Conservation (phyloP, 2,797 vertebrate species). For the Sebastiscus albofasciatus region DNA sequence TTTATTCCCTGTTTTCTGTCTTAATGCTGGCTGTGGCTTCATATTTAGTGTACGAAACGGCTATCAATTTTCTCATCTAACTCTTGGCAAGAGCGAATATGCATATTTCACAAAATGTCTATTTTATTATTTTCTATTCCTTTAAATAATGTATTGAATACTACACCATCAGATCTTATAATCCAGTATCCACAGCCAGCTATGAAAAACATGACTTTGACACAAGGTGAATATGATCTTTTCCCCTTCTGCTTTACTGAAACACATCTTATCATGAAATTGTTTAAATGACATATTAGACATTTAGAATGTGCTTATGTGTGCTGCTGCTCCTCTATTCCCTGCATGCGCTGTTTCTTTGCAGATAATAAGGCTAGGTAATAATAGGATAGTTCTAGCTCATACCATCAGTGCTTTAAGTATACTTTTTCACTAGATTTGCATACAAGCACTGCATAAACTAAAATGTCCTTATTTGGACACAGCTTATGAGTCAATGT, state of each 20-base stretch:
- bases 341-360: neutral
- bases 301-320: neutral
- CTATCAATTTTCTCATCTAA: neutral
- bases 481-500: conserved; percentile 42
- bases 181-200: neutral
- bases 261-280: neutral
- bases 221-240: neutral
- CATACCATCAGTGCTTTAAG: neutral
- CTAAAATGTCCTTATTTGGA: conserved; percentile 28
- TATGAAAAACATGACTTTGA: conserved; percentile 4
- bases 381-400: conserved; percentile 7
- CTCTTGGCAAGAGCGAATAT: neutral
- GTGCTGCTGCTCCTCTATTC: neutral
- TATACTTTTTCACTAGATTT: conserved; percentile 15
- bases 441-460: conserved; percentile 1
- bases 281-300: neutral
- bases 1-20: neutral
- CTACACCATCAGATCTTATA: neutral
- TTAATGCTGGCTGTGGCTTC: neutral
- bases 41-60: neutral
- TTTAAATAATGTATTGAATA: conserved; percentile 1
- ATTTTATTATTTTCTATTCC: neutral
- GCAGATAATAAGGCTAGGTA: neutral
- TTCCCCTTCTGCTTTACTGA: neutral
- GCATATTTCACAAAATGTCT: neutral